phyloP scores from a whole-genome alignment of 2,888 invertebrate genomes.

The Nineta flava region DNA sequence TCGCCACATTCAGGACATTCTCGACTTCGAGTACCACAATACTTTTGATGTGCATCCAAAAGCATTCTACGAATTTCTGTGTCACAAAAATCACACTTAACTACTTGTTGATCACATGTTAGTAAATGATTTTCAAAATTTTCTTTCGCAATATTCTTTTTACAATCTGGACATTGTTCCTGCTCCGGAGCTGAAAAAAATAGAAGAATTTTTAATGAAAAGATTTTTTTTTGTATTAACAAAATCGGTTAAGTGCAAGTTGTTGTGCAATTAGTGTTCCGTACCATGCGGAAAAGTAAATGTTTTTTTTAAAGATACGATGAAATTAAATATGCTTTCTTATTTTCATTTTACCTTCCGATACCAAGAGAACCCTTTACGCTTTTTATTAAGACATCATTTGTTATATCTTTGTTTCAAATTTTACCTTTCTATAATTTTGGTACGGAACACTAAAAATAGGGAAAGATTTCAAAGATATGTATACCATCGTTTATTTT shows the following conservation, averaged over 20 bases:
- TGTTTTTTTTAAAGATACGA: too few relatives aligned
- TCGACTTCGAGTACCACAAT: constrained; percentile 57
- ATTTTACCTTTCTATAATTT: too few relatives aligned
- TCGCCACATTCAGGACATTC: constrained; percentile 49
- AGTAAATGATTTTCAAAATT: constrained; percentile 34
- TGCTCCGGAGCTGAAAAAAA: constrained; percentile 17
- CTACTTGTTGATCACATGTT: constrained; percentile 38
- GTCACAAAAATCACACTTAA: constrained; percentile 49
- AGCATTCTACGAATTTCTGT: constrained; percentile 43
- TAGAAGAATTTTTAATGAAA: background rate
- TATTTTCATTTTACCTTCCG: too few relatives aligned
- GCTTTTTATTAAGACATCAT: too few relatives aligned
- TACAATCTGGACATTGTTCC: constrained; percentile 30
- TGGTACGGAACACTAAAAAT: too few relatives aligned
- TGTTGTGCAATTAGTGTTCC: background rate
- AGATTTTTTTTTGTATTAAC: background rate
- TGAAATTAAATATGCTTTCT: too few relatives aligned
- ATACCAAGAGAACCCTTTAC: too few relatives aligned
- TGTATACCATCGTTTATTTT: constrained; percentile 39
- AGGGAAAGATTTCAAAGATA: background rate
- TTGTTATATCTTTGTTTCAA: too few relatives aligned
- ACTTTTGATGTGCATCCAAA: constrained; percentile 44
- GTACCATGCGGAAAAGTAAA: too few relatives aligned
- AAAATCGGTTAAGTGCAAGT: background rate
- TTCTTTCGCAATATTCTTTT: constrained; percentile 31